Evolutionary conservation across 2,113 vertebrate genomes (phyloP).

Genomic region (Nycticryphes semicollaris): DNA sequence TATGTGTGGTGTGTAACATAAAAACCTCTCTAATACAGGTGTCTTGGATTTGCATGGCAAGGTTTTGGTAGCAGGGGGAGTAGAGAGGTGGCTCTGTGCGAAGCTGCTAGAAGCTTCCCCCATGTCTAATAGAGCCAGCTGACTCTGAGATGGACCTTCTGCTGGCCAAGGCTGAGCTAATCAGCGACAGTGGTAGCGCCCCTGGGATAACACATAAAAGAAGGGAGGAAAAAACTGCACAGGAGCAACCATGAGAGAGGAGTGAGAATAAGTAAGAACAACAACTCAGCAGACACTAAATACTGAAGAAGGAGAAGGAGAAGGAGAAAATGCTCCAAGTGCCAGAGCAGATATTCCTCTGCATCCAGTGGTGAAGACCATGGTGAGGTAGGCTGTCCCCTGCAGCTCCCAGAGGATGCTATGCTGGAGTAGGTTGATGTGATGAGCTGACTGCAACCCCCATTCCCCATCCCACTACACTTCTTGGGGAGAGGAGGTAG

Average conservation of each 20-base stretch:
- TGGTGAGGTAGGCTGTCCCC: not conserved
- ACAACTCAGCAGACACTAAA: too few relatives aligned
- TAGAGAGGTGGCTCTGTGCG: too few relatives aligned
- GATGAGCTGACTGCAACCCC: not conserved
- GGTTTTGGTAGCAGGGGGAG: not conserved
- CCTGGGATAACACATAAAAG: not conserved
- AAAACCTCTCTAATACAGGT: not conserved
- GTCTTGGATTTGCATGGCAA: not conserved
- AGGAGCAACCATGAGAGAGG: not conserved
- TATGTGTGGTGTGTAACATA: not conserved
- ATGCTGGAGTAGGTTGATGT: not conserved
- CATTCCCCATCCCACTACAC: fast-evolving
- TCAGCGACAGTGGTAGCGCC: fast-evolving
- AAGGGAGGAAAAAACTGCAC: not conserved
- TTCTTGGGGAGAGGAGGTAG: fast-evolving
- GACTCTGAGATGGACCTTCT: fast-evolving
- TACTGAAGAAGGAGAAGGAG: not conserved
- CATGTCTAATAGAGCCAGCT: fast-evolving
- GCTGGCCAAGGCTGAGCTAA: not conserved
- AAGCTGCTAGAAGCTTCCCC: not conserved
- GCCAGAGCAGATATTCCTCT: not conserved
- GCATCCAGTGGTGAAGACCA: not conserved
- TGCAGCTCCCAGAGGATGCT: not conserved
- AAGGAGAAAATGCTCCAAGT: not conserved
- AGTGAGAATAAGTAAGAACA: not conserved